phyloP scores from a whole-genome alignment of 2,888 invertebrate species.

The Strigamia transsilvanica region DNA sequence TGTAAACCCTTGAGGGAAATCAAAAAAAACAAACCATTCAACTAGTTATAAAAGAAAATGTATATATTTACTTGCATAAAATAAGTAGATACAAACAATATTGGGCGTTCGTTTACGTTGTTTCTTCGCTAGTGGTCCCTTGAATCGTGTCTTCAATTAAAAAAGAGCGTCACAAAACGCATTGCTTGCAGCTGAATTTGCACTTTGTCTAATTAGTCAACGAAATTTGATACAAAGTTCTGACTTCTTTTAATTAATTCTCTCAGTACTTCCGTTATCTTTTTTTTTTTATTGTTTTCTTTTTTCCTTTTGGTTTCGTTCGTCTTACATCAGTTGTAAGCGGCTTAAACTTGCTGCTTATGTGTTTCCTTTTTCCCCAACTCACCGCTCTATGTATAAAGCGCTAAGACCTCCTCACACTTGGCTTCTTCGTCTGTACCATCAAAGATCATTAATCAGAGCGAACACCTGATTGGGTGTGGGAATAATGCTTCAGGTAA shows the following conservation, averaged over 20 bases:
- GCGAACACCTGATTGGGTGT: slow-evolving; percentile 43
- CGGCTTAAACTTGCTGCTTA: slow-evolving; percentile 37
- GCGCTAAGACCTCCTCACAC: slow-evolving; percentile 39
- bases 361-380: slow-evolving; percentile 4
- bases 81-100: neutral
- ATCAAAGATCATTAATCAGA: slow-evolving; percentile 38
- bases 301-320: neutral
- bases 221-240: slow-evolving; percentile 30
- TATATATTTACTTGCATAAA: neutral
- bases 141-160: neutral
- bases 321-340: slow-evolving; percentile 32
- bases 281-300: neutral
- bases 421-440: neutral
- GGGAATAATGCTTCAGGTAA: slow-evolving; percentile 36
- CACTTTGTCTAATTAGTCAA: slow-evolving; percentile 29
- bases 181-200: slow-evolving; percentile 40
- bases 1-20: neutral
- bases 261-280: neutral
- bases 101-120: neutral
- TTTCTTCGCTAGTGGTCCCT: neutral
- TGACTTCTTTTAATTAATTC: slow-evolving; percentile 24
- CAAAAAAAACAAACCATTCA: neutral
- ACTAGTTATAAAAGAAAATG: too few species aligned
- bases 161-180: slow-evolving; percentile 1
- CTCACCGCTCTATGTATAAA: neutral